These are phyloP conservation scores for Potamarius usumacintae DNA, from an alignment of 2,113 vertebrate genomes.

Conservation along the genomic window DNA sequence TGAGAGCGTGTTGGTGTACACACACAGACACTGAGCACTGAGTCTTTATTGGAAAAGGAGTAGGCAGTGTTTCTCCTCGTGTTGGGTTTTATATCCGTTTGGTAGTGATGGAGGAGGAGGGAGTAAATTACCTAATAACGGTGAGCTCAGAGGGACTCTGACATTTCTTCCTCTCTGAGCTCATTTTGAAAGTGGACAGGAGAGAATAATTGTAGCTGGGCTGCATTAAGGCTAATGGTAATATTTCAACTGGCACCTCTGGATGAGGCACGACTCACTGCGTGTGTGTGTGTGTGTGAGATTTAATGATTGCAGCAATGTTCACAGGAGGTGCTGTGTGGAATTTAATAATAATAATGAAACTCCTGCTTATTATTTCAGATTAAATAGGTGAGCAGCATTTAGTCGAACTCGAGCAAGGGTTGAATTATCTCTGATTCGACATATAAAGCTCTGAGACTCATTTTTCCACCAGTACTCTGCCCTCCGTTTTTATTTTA, in stretches of 20 bases:
- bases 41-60: conserved; percentile 8
- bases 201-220: conserved; percentile 15
- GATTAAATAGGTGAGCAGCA: neutral
- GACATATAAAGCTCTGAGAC: neutral
- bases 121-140: conserved; percentile 26
- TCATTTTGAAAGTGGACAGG: conserved; percentile 32
- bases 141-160: conserved; percentile 1
- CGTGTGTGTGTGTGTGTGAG: neutral
- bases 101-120: conserved; percentile 7
- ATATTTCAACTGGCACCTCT: conserved; percentile 32
- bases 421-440: neutral
- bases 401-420: neutral
- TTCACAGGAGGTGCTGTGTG: neutral
- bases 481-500: neutral
- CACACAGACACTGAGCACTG: neutral
- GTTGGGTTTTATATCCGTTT: neutral
- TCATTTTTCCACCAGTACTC: no score
- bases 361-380: neutral
- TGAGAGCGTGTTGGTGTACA: neutral
- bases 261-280: neutral
- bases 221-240: conserved; percentile 36
- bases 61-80: conserved; percentile 5
- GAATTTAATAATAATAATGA: neutral
- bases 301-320: neutral
- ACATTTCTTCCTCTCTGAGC: conserved; percentile 17